phyloP scores from a whole-genome alignment of 2,797 vertebrate genomes.

The Tamandua tetradactyla region DNA sequence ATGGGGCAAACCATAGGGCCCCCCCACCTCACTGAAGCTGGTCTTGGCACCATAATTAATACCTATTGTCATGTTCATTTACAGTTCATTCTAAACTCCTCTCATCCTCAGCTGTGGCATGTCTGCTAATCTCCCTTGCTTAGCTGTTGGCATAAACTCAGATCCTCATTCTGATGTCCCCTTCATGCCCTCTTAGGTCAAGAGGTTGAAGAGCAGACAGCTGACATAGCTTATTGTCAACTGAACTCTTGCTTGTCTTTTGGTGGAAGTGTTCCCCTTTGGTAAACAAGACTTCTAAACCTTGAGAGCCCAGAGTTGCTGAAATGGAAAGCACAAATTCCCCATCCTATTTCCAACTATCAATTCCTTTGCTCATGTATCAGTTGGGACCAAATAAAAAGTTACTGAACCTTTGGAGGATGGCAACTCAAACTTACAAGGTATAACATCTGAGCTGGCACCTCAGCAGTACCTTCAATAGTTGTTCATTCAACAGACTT shows the following conservation, averaged over 20 bases:
- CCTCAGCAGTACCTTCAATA: background rate
- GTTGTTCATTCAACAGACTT: background rate
- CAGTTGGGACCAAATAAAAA: background rate
- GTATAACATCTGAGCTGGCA: background rate
- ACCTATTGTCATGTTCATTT: background rate
- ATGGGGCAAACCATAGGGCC: background rate
- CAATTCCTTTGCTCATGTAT: background rate
- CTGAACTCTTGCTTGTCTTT: background rate
- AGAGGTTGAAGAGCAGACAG: background rate
- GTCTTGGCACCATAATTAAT: background rate
- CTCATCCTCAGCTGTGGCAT: background rate
- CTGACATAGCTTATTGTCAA: background rate
- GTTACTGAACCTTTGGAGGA: background rate
- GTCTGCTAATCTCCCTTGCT: background rate
- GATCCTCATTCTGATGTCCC: background rate
- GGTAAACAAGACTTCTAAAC: constrained; percentile 1
- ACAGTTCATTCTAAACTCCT: background rate
- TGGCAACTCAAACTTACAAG: background rate
- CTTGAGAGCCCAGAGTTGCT: background rate
- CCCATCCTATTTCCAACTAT: background rate
- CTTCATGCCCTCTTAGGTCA: background rate
- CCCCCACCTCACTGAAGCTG: background rate
- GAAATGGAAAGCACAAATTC: background rate
- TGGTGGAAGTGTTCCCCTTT: background rate
- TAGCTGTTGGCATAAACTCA: background rate